Conservation (phyloP, 2,113 vertebrate species). For the Lagopus leucura region DNA sequence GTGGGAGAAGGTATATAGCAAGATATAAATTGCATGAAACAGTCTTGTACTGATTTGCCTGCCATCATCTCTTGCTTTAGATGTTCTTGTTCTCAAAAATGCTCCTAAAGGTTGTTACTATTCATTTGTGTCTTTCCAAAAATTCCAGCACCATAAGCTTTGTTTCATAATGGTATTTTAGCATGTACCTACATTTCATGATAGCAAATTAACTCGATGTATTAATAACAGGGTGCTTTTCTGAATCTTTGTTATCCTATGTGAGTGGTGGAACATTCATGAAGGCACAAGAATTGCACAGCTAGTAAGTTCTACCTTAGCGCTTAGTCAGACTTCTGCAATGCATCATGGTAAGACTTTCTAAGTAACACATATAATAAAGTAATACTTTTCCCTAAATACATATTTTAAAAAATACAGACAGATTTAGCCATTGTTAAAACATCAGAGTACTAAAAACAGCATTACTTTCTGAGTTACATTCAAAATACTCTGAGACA, state of each 20-base stretch:
- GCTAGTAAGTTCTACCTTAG: not conserved
- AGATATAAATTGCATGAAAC: not conserved
- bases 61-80: not conserved
- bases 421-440: not conserved
- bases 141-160: not conserved
- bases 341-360: not conserved
- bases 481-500: not conserved
- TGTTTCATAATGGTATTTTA: not conserved
- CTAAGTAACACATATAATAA: not conserved
- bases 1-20: not conserved
- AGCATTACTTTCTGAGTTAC: not conserved
- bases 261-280: not conserved
- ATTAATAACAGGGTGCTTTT: not conserved
- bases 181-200: not conserved
- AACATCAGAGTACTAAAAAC: not conserved
- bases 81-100: not conserved
- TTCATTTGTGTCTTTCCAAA: not conserved
- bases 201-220: not conserved
- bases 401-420: not conserved
- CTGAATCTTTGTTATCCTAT: not conserved
- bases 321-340: not conserved
- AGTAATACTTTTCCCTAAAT: not conserved
- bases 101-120: not conserved
- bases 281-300: not conserved
- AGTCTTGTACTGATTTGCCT: not conserved